Base-by-base conservation (phyloP, 2,113 vertebrate genomes). In the Todiramphus chloris region DNA sequence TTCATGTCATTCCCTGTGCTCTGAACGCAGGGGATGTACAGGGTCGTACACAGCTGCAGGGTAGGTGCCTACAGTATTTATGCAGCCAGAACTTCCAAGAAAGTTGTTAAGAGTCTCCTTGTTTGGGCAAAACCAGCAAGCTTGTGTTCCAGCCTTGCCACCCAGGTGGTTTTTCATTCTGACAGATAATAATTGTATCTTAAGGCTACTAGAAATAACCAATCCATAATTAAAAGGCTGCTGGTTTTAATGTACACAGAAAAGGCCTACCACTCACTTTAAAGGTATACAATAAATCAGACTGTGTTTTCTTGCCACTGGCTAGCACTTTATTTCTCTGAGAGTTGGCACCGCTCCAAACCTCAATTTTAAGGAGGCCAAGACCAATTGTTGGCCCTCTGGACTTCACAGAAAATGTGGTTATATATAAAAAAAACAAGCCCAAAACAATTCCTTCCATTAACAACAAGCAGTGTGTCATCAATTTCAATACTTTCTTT, bases 161-260 rank as follows among this genome's bases (percentile, higher is more conserved):
- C 67, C 74, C 87, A 77, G 74, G 58, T 77, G 67, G 55, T 93
- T 94, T 96, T 93, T 92, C 91, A 95, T 93, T 91, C 0, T 0
- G 83, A 85, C 70, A 91, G 83, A 78, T 91, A 69, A 66, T 90
- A 92, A 92, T 92, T 92, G 77, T 96, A 39, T 91, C 91, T 96
- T 53, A 87, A 92, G 95, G 92, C 89, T 91, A 91, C 59, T 59
- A 84, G 89, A 89, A 94, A 80, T 76, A 93, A 76, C 91, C 93
- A 89, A 96, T 94, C 81, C 74, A 92, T 92, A 94, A 95, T 96
- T 92, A 96, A 96, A 97, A 94, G 79, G 67, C 77, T 95, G 67
- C 81, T 94, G 91, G 68, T 73, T 94, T 93, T 93, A 94, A 90
- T 56, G 81, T 69, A 89, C 87, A 48, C 20, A 48, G 74, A 63